Evolutionary conservation across 2,888 invertebrate genomes (phyloP).

Genomic region (Temnothorax rugatulus): DNA sequence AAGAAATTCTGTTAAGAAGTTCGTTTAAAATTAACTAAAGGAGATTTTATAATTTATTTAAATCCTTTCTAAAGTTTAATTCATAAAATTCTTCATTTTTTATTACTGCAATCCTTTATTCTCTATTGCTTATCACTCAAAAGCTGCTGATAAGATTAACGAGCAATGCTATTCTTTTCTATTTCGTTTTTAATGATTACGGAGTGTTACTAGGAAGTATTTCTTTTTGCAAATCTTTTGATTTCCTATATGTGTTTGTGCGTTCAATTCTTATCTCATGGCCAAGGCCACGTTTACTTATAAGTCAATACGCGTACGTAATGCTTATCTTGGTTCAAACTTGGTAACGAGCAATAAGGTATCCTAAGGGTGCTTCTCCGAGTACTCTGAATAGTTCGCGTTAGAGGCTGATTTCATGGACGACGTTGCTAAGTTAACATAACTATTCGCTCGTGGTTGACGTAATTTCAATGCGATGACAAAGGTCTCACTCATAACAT

Average conservation of each 20-base stretch:
- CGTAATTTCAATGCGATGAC: slow-evolving; percentile 79
- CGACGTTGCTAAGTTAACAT: slow-evolving; percentile 52
- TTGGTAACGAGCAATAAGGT: slow-evolving; percentile 60
- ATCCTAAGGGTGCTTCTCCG: slow-evolving; percentile 64
- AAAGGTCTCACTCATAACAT: slow-evolving; percentile 65
- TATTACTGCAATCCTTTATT: not conserved
- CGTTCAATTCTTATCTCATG: slow-evolving; percentile 38
- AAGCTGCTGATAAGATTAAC: not conserved
- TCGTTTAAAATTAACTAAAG: not conserved
- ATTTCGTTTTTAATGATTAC: not conserved
- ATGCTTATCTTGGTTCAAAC: slow-evolving; percentile 59
- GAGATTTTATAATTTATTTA: slow-evolving; percentile 10
- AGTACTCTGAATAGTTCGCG: slow-evolving; percentile 61
- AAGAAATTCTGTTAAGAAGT: slow-evolving; percentile 1
- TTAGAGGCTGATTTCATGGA: slow-evolving; percentile 69
- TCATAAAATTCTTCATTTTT: not conserved
- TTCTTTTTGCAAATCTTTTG: not conserved
- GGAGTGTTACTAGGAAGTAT: not conserved
- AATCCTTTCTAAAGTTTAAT: not conserved
- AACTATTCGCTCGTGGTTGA: slow-evolving; percentile 58
- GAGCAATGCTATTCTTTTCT: not conserved
- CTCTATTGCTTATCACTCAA: not conserved
- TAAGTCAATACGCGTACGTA: slow-evolving; percentile 28
- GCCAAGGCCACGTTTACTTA: slow-evolving; percentile 32
- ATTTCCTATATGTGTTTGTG: not conserved